Base-by-base conservation (phyloP, 2,797 vertebrate species). In the Eulemur albifrons region DNA sequence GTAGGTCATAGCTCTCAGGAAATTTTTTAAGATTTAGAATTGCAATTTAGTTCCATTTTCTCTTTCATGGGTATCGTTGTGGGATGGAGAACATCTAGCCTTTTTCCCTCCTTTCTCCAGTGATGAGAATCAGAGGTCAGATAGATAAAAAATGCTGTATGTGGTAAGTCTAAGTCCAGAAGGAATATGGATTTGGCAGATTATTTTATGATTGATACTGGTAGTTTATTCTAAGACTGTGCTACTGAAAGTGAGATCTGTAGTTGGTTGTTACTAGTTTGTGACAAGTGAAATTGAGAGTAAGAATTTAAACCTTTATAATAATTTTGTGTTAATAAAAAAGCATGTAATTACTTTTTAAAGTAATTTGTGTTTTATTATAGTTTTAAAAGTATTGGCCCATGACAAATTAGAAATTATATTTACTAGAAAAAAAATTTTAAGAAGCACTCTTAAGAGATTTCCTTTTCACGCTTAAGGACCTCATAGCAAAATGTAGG, bases 371-470 rank as follows among this genome's bases (percentile, higher is more conserved):
- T 27, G 40, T 77, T 91, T 57, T 38, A 43, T 43, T 79, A 12
- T 69, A 59, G 59, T 92, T 96, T 92, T 54, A 13, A 72, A 93
- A 89, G 35, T 85, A 76, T 35, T 95, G 40, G 48, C 52, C 82
- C 32, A 1, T 65, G 67, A 76, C 23, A 93, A 40, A 63, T 70
- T 84, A 52, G 32, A 85, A 87, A 95, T 65, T n/a, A 65, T n/a
- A 65, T 65, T 65, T 65, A 18, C 17, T 65, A 65, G 63, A n/a
- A n/a, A 18, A 63, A 65, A 65, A n/a, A n/a, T 65, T 67, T n/a
- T 96, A 73, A 63, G 50, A 77, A 54, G 32, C n/a, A 90, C 18
- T 81, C 54, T 88, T 93, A 77, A 95, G 43, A 72, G 40, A 43
- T 81, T 93, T 95, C 81, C 21, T 93, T 92, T 80, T 48, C 15